Evolutionary conservation across 1,140 invertebrate species (phyloP), one percentile per base, ranked within the genome.

Genomic region (Venturia canescens): DNA sequence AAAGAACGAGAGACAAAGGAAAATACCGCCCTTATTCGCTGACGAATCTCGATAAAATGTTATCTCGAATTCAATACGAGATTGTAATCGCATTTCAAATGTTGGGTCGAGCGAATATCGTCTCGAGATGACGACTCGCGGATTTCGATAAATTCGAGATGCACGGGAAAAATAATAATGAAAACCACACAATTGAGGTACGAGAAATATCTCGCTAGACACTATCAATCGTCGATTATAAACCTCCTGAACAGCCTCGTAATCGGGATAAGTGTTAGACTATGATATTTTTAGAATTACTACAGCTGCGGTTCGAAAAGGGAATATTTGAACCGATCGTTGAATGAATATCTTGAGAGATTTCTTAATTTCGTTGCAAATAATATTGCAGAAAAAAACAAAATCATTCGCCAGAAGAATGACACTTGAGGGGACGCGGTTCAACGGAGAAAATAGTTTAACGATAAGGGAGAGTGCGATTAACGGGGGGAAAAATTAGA

Each of bases 251-350:
- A 80, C 29, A 74, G 74, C 50, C 57, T 72, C 70, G 29, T 80
- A 48, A 80, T 75, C 79, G 13, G 38, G 74, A 74, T 67, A 74
- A 66, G 71, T 80, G 79, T 80, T 80, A 80, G 74, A 53, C 74
- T 75, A 80, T 67, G 71, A 75, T 80, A 80, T 67, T 53, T 80
- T 80, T 57, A 57, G 53, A 21, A 75, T 48, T 27, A 29, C 48
- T 80, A 75, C 31, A 27, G 23, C 27, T 76, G n/a, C n/a, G 44
- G 23, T 66, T 78, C 31, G 75, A 29, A 29, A 23, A 23, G 66
- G 60, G 21, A 27, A 67, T n/a, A 21, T 38, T 48, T 38, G 18
- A 44, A 44, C 5, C 38, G 0, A 44, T 44, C 38, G 60, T 23
- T 31, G 9, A 18, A 31, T n/a, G 44, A 60, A 31, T 7, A 23